A percentile compares a stretch with the other conserved stretches of the same genome.
Evolutionary conservation across 2,113 vertebrate species (phyloP).

Genomic region (Nerophis lumbriciformis): DNA sequence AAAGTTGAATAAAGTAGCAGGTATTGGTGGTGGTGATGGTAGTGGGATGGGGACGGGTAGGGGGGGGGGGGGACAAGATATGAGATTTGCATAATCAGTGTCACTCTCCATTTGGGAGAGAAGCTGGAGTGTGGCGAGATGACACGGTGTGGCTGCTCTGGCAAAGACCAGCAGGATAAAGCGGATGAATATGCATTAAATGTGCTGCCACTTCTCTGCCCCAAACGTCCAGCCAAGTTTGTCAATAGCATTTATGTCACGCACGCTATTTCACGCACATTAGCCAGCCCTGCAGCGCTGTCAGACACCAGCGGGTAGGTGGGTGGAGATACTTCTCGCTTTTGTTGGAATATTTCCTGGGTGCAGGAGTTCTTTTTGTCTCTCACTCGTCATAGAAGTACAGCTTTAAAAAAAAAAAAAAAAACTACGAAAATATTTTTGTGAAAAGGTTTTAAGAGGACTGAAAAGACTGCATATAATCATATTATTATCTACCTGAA

Average conservation of each 20-base stretch:
- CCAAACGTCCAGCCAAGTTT: constrained; percentile 73
- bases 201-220: constrained; percentile 63
- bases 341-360: constrained; percentile 11
- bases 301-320: constrained; percentile 37
- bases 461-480: too few species aligned
- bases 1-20: constrained; percentile 71
- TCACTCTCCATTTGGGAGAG: constrained; percentile 77
- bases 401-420: too few species aligned
- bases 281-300: constrained; percentile 47
- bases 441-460: too few species aligned
- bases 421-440: too few species aligned
- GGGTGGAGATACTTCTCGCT: constrained; percentile 35
- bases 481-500: too few species aligned
- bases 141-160: constrained; percentile 65
- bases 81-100: constrained; percentile 82
- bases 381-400: too few species aligned
- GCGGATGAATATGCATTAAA: constrained; percentile 73
- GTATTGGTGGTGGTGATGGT: constrained; percentile 45
- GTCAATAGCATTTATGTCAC: constrained; percentile 73
- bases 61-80: constrained; percentile 58
- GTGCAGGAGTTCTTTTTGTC: not conserved
- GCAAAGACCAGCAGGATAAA: constrained; percentile 64
- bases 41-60: constrained; percentile 21
- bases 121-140: constrained; percentile 71
- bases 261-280: constrained; percentile 65